These are phyloP conservation scores for Subacronicta megacephala DNA, from an alignment of 2,888 invertebrate genomes.

Conservation along the genomic window DNA sequence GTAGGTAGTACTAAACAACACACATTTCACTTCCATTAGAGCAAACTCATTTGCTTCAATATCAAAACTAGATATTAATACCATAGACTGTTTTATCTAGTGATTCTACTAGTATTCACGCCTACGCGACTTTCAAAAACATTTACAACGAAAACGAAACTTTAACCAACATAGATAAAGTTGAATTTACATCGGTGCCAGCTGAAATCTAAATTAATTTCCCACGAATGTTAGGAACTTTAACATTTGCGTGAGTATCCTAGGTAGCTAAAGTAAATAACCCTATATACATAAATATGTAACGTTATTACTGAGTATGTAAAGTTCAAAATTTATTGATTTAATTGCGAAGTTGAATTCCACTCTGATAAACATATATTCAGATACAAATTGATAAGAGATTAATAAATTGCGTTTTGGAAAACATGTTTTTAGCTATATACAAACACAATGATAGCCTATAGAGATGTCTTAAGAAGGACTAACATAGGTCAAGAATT, in stretches of 20 bases:
- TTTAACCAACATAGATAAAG: accelerated
- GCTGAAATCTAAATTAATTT: conserved; percentile 28
- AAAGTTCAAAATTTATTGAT: conserved; percentile 32
- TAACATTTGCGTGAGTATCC: conserved; percentile 48
- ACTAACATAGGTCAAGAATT: too few species aligned
- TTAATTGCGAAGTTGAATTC: conserved; percentile 4
- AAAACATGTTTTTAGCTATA: too few species aligned
- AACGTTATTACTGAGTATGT: conserved; percentile 25
- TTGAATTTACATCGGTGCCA: not conserved
- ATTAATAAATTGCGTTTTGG: not conserved
- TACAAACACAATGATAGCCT: too few species aligned
- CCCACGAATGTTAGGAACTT: conserved; percentile 43
- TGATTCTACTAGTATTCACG: conserved; percentile 16
- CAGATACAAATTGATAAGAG: conserved; percentile 16
- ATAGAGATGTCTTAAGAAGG: too few species aligned
- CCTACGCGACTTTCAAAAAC: conserved; percentile 32
- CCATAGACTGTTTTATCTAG: conserved; percentile 42
- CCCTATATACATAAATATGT: conserved; percentile 9
- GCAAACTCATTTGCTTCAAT: conserved; percentile 31
- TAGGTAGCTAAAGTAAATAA: conserved; percentile 28
- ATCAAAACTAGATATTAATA: conserved; percentile 30
- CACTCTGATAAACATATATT: conserved; percentile 22
- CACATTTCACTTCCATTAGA: conserved; percentile 27
- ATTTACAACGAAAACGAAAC: not conserved
- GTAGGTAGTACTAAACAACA: conserved; percentile 23